Base-by-base conservation (phyloP, 2,888 invertebrate species). In the Trichogramma dendrolimi region DNA sequence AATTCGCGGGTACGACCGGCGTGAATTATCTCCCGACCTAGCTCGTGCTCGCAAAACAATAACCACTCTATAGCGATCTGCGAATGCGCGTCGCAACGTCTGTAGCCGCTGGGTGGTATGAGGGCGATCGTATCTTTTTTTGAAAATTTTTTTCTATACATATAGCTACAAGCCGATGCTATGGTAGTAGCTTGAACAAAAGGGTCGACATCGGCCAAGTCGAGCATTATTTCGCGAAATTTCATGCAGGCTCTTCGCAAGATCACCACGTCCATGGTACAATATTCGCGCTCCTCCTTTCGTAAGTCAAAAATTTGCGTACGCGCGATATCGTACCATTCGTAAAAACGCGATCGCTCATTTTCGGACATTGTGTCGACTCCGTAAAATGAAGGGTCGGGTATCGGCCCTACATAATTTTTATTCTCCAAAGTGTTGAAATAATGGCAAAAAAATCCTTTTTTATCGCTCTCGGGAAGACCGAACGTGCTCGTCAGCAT, bases 31-130 rank as follows among this genome's bases (percentile, higher is more conserved):
- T 55, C 55, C 5, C 40, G 11, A 4, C 64, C 55, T 42, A 55
- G 51, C n/a, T 50, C 52, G 1, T 60, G 59, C 38, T 63, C 65
- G 39, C 60, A 46, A 65, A 62, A 67, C 4, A 58, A 27, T 6
- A 71, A 42, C 71, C 71, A 72, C 11, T 67, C 52, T 4, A 70
- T 0, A 5, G 70, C 68, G 44, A 60, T 61, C 49, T n/a, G 44
- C 4, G 71, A 73, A 46, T 73, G 72, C 1, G 68, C 70, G 50
- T 73, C 69, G 6, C 55, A 51, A 8, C 47, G 51, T 5, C 75
- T 54, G 57, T 74, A 75, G 4, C 74, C 73, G 2, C 54, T 55
- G 5, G 52, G 55, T 0, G 73, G 74, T 10, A 75, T 67, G 4
- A 74, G 63, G 6, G 69, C 73, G 11, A 74, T 72, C 0, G 68